Evolutionary conservation across 2,888 invertebrate species (phyloP).

Genomic region (Amblyjoppa proteus): DNA sequence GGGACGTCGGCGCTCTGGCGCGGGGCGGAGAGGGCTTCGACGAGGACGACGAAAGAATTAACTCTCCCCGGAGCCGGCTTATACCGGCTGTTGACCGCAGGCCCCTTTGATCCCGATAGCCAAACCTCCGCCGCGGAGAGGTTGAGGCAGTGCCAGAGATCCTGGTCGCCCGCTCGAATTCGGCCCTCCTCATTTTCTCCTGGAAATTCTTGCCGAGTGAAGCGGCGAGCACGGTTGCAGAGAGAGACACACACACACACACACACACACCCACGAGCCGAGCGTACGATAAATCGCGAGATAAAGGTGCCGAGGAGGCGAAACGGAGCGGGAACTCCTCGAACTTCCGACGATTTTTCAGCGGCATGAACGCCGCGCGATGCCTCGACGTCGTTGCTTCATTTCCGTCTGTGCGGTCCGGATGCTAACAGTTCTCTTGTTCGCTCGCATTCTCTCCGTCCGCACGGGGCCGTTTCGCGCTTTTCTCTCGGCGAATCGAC

Average conservation of each 20-base stretch:
- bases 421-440: conserved; percentile 66
- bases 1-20: conserved; percentile 19
- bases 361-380: conserved; percentile 44
- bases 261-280: not conserved
- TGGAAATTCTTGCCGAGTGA: conserved; percentile 3
- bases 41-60: conserved; percentile 63
- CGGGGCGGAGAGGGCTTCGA: conserved; percentile 22
- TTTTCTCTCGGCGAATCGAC: conserved; percentile 14
- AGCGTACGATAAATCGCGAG: conserved; percentile 38
- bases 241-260: not conserved
- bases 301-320: conserved; percentile 39
- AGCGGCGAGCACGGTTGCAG: conserved; percentile 8
- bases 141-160: conserved; percentile 25
- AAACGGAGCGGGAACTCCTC: conserved; percentile 49
- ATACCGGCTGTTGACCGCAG: conserved; percentile 63
- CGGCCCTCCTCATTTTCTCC: conserved; percentile 21
- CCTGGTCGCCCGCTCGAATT: conserved; percentile 8
- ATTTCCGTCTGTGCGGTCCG: conserved; percentile 76
- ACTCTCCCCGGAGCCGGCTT: conserved; percentile 57
- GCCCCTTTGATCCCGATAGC: conserved; percentile 65
- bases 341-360: conserved; percentile 58
- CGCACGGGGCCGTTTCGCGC: conserved; percentile 8
- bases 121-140: conserved; percentile 12
- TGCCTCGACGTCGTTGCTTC: conserved; percentile 72
- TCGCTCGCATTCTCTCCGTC: conserved; percentile 12